Evolutionary conservation across 2,888 invertebrate genomes (phyloP).

Genomic region (Drosophila maculinotata): DNA sequence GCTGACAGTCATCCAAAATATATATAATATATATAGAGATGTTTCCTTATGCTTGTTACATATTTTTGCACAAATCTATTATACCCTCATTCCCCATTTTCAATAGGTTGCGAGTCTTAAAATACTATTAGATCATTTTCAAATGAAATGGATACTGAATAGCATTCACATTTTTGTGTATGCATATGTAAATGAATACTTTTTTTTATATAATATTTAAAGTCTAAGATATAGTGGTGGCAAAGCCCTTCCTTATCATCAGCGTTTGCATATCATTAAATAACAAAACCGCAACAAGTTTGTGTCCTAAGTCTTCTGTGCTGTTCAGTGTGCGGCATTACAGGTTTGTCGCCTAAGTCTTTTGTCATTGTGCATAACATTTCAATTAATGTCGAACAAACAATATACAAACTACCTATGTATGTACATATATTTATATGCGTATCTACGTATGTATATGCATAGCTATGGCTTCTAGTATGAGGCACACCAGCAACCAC

Average conservation of each 20-base stretch:
- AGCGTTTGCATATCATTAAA: constrained; percentile 10
- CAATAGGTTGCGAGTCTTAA: too few relatives aligned
- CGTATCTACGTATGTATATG: background rate
- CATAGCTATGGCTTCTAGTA: constrained; percentile 58
- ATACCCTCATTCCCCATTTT: too few relatives aligned
- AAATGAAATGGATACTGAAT: background rate
- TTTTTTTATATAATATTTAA: constrained; percentile 1
- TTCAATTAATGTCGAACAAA: constrained; percentile 59
- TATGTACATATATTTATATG: too few relatives aligned
- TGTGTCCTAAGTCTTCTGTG: constrained; percentile 43
- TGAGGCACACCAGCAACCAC: background rate
- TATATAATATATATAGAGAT: too few relatives aligned
- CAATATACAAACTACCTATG: background rate
- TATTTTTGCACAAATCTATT: too few relatives aligned
- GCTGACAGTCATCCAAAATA: too few relatives aligned
- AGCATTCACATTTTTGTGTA: background rate
- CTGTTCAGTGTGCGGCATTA: constrained; percentile 2
- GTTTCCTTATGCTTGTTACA: too few relatives aligned
- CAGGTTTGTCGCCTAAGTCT: constrained; percentile 62
- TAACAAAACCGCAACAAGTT: constrained; percentile 27
- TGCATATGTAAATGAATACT: constrained; percentile 23
- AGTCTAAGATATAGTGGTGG: background rate
- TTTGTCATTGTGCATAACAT: constrained; percentile 61
- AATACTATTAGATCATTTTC: constrained; percentile 8
- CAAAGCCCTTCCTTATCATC: constrained; percentile 2